Evolutionary conservation across 2,888 invertebrate species (phyloP).

Genomic region (Flabesymbios commensalis): DNA sequence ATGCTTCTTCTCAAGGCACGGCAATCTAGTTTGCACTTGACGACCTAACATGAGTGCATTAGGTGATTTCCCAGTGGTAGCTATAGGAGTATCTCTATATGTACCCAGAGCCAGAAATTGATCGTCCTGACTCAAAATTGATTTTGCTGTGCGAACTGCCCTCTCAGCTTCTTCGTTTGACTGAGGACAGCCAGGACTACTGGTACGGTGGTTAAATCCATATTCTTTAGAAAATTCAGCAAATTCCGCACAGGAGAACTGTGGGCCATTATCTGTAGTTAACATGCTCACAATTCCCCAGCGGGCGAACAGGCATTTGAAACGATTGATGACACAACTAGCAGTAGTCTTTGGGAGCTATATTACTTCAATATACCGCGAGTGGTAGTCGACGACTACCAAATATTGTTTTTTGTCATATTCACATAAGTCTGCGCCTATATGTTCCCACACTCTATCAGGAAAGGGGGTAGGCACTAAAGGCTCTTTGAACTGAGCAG

Average conservation of each 20-base stretch:
- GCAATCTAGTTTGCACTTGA: too few species aligned
- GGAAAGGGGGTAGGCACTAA: conserved; percentile 25
- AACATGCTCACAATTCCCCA: neutral
- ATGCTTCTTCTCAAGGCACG: too few species aligned
- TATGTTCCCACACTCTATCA: conserved; percentile 28
- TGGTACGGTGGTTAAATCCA: neutral
- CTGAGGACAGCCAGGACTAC: conserved; percentile 1
- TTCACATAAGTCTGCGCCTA: conserved; percentile 29
- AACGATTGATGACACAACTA: neutral
- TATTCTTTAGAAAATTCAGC: neutral
- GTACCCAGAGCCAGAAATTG: neutral
- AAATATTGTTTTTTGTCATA: too few species aligned
- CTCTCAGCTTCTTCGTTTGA: conserved; percentile 6
- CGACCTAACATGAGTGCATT: too few species aligned
- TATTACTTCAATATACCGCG: conserved; percentile 12
- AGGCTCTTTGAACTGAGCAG: conserved; percentile 26
- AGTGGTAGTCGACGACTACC: conserved; percentile 31
- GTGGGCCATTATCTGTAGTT: conserved; percentile 1
- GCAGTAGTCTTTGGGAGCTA: neutral
- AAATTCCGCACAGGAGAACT: neutral
- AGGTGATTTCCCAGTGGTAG: too few species aligned
- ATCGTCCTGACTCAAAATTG: neutral
- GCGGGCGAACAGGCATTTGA: neutral
- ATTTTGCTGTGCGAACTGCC: neutral
- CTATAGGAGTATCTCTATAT: conserved; percentile 7